These are phyloP conservation scores for Drosophila acutilabella DNA, from an alignment of 2,888 invertebrate genomes.

Conservation along the genomic window DNA sequence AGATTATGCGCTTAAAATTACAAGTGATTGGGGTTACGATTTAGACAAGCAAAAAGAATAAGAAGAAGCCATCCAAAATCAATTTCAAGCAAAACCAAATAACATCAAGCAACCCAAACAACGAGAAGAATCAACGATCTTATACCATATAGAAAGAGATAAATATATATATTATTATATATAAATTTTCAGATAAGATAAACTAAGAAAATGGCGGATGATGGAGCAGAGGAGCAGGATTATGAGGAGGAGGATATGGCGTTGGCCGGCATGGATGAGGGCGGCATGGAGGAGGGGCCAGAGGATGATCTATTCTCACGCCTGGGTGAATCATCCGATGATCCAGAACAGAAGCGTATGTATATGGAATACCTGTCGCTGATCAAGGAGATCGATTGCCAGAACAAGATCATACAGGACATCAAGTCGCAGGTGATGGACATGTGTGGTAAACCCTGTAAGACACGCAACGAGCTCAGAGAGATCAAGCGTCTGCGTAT, in stretches of 20 bases:
- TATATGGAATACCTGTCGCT: slow-evolving; percentile 79
- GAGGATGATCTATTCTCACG: slow-evolving; percentile 72
- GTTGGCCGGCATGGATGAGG: slow-evolving; percentile 33
- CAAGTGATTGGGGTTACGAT: slow-evolving; percentile 24
- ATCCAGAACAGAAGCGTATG: slow-evolving; percentile 77
- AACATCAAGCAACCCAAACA: not conserved
- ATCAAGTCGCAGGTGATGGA: slow-evolving; percentile 79
- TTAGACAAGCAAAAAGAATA: slow-evolving; percentile 21
- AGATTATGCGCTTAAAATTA: slow-evolving; percentile 43
- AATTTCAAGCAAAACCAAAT: not conserved
- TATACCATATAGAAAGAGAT: not conserved
- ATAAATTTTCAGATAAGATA: not conserved
- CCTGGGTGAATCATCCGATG: slow-evolving; percentile 74
- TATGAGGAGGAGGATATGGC: slow-evolving; percentile 50
- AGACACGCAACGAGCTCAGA: slow-evolving; percentile 75
- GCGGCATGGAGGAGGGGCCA: slow-evolving; percentile 55
- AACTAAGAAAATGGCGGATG: slow-evolving; percentile 51
- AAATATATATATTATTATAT: not conserved
- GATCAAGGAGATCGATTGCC: slow-evolving; percentile 80
- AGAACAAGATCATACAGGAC: slow-evolving; percentile 80
- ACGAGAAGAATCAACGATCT: not conserved
- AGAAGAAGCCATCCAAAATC: slow-evolving; percentile 3
- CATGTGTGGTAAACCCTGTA: slow-evolving; percentile 70
- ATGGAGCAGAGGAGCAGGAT: slow-evolving; percentile 54
- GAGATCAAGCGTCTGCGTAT: slow-evolving; percentile 78